Conservation (phyloP, 2,888 invertebrate species). For the Agelastica alni region DNA sequence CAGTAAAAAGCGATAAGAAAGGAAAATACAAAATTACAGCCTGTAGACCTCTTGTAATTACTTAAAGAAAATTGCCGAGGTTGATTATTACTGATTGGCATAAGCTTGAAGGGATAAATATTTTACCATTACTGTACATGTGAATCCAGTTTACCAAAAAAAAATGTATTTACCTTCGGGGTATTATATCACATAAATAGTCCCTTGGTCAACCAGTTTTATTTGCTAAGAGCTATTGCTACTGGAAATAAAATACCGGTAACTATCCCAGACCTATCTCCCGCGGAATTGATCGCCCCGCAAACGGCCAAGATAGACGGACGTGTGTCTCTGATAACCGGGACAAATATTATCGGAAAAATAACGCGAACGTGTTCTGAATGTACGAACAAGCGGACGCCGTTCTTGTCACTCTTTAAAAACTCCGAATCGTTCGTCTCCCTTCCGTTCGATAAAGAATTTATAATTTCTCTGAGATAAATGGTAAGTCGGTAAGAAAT, state of each 20-base stretch:
- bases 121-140: constrained; percentile 46
- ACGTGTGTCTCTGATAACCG: constrained; percentile 37
- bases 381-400: constrained; percentile 45
- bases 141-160: constrained; percentile 36
- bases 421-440: constrained; percentile 26
- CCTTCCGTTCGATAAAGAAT: constrained; percentile 29
- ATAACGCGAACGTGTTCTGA: constrained; percentile 51
- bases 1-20: constrained; percentile 31
- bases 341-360: constrained; percentile 44
- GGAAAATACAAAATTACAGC: constrained; percentile 41
- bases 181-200: constrained; percentile 34
- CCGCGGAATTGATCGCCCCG: neutral
- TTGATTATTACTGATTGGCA: constrained; percentile 47
- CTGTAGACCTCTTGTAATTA: constrained; percentile 40
- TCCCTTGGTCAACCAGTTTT: constrained; percentile 48
- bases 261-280: constrained; percentile 38
- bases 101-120: constrained; percentile 42
- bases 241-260: constrained; percentile 47
- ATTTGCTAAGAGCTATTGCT: constrained; percentile 53
- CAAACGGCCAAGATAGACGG: no score
- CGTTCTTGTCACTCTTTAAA: constrained; percentile 35
- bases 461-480: constrained; percentile 30
- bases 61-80: constrained; percentile 46
- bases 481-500: constrained; percentile 36
- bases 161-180: constrained; percentile 29